phyloP scores from a whole-genome alignment of 2,888 invertebrate species.

The Podabrus alpinus region DNA sequence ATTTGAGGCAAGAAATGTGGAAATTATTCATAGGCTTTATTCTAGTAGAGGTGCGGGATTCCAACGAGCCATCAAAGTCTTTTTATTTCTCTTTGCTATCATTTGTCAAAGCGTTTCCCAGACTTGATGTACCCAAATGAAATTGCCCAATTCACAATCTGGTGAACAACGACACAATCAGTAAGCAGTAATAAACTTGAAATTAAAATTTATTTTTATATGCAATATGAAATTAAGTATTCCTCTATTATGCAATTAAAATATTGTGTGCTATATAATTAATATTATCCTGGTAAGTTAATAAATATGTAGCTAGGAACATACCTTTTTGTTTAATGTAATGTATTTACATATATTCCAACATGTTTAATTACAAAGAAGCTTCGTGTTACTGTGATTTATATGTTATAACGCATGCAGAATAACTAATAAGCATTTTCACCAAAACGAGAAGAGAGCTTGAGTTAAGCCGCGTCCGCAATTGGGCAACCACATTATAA shows the following conservation, averaged over 20 bases:
- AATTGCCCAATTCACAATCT: constrained; percentile 29
- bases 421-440: constrained; percentile 55
- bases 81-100: constrained; percentile 51
- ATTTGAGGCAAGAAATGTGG: constrained; percentile 54
- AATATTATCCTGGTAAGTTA: constrained; percentile 8
- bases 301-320: not conserved
- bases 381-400: constrained; percentile 43
- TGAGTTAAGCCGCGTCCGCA: constrained; percentile 46
- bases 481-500: constrained; percentile 54
- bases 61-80: constrained; percentile 48
- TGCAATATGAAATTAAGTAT: constrained; percentile 11
- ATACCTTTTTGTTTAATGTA: constrained; percentile 6
- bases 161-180: constrained; percentile 25
- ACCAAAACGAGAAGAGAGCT: constrained; percentile 47
- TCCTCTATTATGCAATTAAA: not conserved
- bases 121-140: constrained; percentile 35
- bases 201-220: constrained; percentile 21
- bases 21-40: constrained; percentile 55
- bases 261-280: not conserved
- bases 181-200: constrained; percentile 21
- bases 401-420: constrained; percentile 53
- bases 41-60: constrained; percentile 48
- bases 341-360: constrained; percentile 9
- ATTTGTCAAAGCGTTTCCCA: constrained; percentile 51
- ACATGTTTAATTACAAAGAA: constrained; percentile 28